Conservation (phyloP, 2,888 invertebrate genomes). For the Euproctis similis region DNA sequence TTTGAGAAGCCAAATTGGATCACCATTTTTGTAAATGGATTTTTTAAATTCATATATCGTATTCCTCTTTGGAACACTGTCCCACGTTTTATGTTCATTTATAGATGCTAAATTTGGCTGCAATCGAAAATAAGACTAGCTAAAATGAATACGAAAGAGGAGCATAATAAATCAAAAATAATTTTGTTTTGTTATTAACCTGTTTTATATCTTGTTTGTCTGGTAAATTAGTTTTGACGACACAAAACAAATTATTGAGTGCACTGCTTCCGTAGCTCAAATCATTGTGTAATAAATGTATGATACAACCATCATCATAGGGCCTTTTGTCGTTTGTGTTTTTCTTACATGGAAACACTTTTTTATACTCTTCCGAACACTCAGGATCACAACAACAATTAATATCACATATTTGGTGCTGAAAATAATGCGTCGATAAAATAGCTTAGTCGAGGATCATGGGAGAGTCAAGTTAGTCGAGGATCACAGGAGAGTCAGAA, state of each 20-base stretch:
- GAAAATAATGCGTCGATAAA: constrained; percentile 25
- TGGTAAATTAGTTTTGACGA: constrained; percentile 57
- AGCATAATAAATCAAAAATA: background rate
- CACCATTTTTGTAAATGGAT: constrained; percentile 36
- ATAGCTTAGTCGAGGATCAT: no score
- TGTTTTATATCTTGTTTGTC: constrained; percentile 32
- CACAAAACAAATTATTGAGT: constrained; percentile 49
- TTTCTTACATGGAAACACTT: constrained; percentile 75
- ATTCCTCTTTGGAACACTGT: constrained; percentile 4
- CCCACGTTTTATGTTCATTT: constrained; percentile 16
- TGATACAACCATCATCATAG: constrained; percentile 23
- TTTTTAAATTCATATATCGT: constrained; percentile 31
- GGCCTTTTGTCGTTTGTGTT: background rate
- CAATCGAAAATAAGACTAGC: constrained; percentile 36
- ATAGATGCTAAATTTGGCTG: constrained; percentile 20
- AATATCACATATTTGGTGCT: constrained; percentile 83
- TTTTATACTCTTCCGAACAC: constrained; percentile 77
- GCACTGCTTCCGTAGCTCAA: constrained; percentile 18
- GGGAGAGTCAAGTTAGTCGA: no score
- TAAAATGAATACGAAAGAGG: no score
- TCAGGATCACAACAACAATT: constrained; percentile 91
- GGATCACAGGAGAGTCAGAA: no score
- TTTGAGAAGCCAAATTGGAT: constrained; percentile 50
- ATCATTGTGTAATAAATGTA: constrained; percentile 19
- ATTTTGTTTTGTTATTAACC: constrained; percentile 18